Percentiles rank a stretch among this genome's conserved stretches.
phyloP scores from a whole-genome alignment of 2,888 invertebrate species.

The Protonemura montana region DNA sequence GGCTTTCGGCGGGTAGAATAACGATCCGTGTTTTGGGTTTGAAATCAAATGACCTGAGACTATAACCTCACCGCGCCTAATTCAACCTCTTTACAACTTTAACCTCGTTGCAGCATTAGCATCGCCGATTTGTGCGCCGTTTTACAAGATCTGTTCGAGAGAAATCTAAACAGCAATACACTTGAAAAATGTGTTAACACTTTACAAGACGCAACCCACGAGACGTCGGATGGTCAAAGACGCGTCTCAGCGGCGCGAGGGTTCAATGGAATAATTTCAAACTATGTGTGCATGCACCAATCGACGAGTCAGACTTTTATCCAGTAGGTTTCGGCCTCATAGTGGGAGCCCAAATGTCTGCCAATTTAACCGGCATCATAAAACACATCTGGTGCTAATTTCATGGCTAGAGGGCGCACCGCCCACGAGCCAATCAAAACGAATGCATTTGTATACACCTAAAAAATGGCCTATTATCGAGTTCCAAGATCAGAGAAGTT shows the following conservation, averaged over 20 bases:
- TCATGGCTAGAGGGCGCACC: not conserved
- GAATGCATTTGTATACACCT: not conserved
- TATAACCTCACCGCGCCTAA: not conserved
- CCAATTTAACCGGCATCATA: not conserved
- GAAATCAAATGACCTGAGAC: not conserved
- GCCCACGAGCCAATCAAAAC: not conserved
- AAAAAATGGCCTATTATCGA: slow-evolving; percentile 7
- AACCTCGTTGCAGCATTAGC: not conserved
- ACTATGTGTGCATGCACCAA: not conserved
- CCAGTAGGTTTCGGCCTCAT: not conserved
- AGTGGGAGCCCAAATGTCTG: not conserved
- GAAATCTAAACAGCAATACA: not conserved
- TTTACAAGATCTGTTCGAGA: not conserved
- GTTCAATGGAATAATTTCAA: not conserved
- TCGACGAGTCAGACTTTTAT: not conserved
- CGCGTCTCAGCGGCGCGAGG: not conserved
- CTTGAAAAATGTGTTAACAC: too few relatives aligned
- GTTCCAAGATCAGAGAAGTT: not conserved
- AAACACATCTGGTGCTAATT: slow-evolving; percentile 4
- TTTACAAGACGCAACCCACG: too few relatives aligned
- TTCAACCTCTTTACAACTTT: not conserved
- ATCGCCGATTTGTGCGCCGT: not conserved
- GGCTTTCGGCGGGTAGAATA: not conserved
- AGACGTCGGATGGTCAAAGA: not conserved
- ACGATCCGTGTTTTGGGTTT: not conserved